A percentile compares a stretch with the other conserved stretches of the same genome.
Conservation (phyloP, 2,113 vertebrate species). For the Emydocephalus ijimae region DNA sequence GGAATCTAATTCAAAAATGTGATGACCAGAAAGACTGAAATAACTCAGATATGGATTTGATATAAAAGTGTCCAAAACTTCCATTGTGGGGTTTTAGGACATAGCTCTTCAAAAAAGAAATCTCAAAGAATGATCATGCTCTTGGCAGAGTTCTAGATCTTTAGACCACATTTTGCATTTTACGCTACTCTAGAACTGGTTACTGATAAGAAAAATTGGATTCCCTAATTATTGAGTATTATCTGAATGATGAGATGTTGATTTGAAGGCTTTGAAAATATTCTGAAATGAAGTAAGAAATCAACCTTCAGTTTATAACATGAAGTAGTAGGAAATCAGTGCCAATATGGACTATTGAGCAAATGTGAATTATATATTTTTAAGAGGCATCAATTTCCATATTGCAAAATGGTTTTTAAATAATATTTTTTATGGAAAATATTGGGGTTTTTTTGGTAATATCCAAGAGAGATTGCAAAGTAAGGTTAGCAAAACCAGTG, state of each 20-base stretch:
- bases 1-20: constrained; percentile 61
- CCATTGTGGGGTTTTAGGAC: constrained; percentile 56
- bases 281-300: too few species aligned
- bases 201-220: not conserved
- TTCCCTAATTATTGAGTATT: not conserved
- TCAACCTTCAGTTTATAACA: too few species aligned
- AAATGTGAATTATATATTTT: too few species aligned
- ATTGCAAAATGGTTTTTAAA: too few species aligned
- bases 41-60: constrained; percentile 50
- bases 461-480: too few species aligned
- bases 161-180: constrained; percentile 34
- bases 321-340: too few species aligned
- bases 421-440: too few species aligned
- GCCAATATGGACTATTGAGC: too few species aligned
- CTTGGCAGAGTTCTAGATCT: constrained; percentile 51
- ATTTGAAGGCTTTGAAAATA: not conserved
- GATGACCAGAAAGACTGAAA: constrained; percentile 46
- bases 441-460: too few species aligned
- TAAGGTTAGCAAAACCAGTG: too few species aligned
- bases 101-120: constrained; percentile 48
- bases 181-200: constrained; percentile 35
- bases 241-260: not conserved
- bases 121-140: not conserved
- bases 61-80: constrained; percentile 37
- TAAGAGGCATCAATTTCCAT: too few species aligned